Conservation (phyloP, 2,888 invertebrate genomes). For the Omphaloscelis lunosa region DNA sequence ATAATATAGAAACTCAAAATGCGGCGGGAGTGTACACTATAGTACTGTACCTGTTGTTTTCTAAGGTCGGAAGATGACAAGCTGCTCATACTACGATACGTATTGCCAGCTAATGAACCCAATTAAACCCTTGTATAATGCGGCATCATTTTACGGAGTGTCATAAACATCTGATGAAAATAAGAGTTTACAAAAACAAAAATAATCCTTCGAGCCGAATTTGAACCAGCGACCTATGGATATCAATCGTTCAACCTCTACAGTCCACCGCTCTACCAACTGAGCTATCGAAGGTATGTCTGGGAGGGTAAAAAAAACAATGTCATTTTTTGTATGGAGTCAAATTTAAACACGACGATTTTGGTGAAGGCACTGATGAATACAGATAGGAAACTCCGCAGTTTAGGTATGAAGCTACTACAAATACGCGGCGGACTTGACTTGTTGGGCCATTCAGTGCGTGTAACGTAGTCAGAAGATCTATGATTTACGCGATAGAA, state of each 20-base stretch:
- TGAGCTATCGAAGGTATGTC: constrained; percentile 88
- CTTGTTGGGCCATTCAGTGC: too few species aligned
- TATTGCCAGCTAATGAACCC: neutral
- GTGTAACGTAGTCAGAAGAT: too few species aligned
- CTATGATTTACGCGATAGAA: too few species aligned
- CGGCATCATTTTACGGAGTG: neutral
- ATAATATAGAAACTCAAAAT: neutral
- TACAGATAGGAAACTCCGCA: too few species aligned
- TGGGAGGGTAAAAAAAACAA: neutral
- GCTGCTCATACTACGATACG: neutral
- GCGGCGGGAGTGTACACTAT: neutral
- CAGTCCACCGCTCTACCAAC: constrained; percentile 91
- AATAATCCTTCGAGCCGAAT: constrained; percentile 92
- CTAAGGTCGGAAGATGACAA: neutral
- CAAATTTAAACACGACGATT: neutral
- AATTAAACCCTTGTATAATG: neutral
- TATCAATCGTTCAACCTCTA: constrained; percentile 78
- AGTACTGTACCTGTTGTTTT: neutral
- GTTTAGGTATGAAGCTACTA: too few species aligned
- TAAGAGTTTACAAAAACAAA: constrained; percentile 53
- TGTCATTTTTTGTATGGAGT: neutral
- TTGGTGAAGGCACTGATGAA: neutral
- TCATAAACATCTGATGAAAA: neutral
- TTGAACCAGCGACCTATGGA: constrained; percentile 92
- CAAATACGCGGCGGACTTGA: too few species aligned